Conservation (phyloP, 2,888 invertebrate genomes). For the Yponomeuta sedellus region DNA sequence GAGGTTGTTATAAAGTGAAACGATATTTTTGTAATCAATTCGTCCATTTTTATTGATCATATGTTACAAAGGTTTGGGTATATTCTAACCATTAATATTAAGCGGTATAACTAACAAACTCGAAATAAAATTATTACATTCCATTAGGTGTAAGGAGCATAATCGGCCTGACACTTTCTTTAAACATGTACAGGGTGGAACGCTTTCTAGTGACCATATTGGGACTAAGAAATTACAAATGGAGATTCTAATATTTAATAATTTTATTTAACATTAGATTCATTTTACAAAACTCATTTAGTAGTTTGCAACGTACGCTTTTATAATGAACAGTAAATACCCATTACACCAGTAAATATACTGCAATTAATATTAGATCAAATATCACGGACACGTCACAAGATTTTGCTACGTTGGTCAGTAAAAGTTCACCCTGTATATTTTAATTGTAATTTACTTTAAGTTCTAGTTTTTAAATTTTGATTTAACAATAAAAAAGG, state of each 20-base stretch:
- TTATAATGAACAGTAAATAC: too few relatives aligned
- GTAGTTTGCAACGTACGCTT: too few relatives aligned
- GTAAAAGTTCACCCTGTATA: neutral
- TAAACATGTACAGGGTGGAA: slow-evolving; percentile 20
- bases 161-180: slow-evolving; percentile 46
- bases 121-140: slow-evolving; percentile 43
- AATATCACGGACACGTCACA: neutral
- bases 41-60: slow-evolving; percentile 44
- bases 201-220: neutral
- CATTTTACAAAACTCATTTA: too few relatives aligned
- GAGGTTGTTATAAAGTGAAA: slow-evolving; percentile 17
- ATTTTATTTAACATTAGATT: too few relatives aligned
- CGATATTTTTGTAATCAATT: slow-evolving; percentile 24
- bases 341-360: too few relatives aligned
- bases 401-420: neutral
- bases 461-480: neutral
- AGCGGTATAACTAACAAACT: slow-evolving; percentile 62
- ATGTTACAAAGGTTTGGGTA: slow-evolving; percentile 64
- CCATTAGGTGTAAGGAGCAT: slow-evolving; percentile 62
- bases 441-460: slow-evolving; percentile 4
- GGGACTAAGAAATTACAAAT: neutral
- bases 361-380: too few relatives aligned
- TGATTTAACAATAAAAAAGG: slow-evolving; percentile 26
- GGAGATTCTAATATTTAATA: neutral
- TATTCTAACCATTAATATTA: slow-evolving; percentile 61